A percentile compares a stretch with the other conserved stretches of the same genome.
phyloP scores from a whole-genome alignment of 2,113 vertebrate species.

The Oenanthe melanoleuca region DNA sequence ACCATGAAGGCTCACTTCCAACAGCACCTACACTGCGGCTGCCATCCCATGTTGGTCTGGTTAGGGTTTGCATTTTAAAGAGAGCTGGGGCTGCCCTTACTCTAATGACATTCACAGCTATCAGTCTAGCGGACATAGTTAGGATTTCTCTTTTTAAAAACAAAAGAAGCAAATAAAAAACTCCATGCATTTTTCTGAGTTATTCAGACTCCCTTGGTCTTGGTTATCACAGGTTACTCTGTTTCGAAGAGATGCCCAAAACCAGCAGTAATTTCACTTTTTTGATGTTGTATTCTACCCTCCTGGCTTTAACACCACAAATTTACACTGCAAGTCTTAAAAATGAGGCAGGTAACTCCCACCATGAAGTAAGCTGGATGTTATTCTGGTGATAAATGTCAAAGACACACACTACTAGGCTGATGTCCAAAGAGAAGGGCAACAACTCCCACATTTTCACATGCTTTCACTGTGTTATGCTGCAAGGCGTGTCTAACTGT shows the following conservation, averaged over 20 bases:
- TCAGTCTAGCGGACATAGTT: neutral
- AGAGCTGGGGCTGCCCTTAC: neutral
- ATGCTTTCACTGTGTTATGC: neutral
- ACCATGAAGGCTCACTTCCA: neutral
- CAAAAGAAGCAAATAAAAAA: neutral
- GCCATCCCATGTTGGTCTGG: accelerated
- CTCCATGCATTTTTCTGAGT: neutral
- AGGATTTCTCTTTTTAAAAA: neutral
- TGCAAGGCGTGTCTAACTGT: neutral
- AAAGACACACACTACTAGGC: neutral
- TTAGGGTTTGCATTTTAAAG: neutral
- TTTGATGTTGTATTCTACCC: neutral
- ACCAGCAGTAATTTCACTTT: neutral
- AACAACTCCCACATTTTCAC: neutral
- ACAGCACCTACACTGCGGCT: neutral
- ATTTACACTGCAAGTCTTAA: neutral
- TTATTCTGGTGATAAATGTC: neutral
- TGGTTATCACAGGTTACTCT: neutral
- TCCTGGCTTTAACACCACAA: neutral
- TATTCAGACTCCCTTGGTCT: neutral
- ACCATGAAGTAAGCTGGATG: neutral
- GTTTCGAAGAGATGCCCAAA: neutral
- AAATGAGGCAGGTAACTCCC: neutral
- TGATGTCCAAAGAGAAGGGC: neutral
- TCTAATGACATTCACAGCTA: neutral